Evolutionary conservation across 2,888 invertebrate species (phyloP).

Genomic region (Cataglyphis livida): DNA sequence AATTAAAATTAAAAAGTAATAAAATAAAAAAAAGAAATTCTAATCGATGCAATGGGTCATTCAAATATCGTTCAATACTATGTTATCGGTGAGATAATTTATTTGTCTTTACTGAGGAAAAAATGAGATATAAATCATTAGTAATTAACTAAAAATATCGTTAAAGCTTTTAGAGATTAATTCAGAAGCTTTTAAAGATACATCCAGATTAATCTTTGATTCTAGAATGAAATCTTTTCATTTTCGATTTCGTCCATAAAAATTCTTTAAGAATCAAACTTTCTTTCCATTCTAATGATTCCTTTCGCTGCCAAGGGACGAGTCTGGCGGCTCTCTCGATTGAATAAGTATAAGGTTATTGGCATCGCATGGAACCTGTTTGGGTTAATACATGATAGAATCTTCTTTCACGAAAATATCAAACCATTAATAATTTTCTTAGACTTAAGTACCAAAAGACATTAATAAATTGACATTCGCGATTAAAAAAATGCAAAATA

Average conservation of each 20-base stretch:
- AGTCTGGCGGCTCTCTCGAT: not conserved
- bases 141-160: not conserved
- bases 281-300: not conserved
- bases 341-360: constrained; percentile 35
- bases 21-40: not conserved
- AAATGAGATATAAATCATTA: not conserved
- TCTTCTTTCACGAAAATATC: not conserved
- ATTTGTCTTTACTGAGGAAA: constrained; percentile 6
- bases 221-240: not conserved
- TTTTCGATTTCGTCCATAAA: constrained; percentile 46
- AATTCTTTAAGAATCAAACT: constrained; percentile 43
- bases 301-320: constrained; percentile 2
- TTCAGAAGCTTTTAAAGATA: too few species aligned
- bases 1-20: constrained; percentile 49
- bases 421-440: not conserved
- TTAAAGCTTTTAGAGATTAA: not conserved
- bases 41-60: constrained; percentile 16
- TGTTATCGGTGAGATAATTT: not conserved
- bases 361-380: constrained; percentile 37
- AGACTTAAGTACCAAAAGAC: not conserved
- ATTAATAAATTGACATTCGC: not conserved
- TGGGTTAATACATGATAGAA: not conserved
- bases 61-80: not conserved
- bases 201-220: not conserved
- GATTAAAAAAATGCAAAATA: not conserved